Percentiles rank a stretch among this genome's conserved stretches.
phyloP scores from a whole-genome alignment of 2,797 vertebrate genomes.

The Lacerta viridis region DNA sequence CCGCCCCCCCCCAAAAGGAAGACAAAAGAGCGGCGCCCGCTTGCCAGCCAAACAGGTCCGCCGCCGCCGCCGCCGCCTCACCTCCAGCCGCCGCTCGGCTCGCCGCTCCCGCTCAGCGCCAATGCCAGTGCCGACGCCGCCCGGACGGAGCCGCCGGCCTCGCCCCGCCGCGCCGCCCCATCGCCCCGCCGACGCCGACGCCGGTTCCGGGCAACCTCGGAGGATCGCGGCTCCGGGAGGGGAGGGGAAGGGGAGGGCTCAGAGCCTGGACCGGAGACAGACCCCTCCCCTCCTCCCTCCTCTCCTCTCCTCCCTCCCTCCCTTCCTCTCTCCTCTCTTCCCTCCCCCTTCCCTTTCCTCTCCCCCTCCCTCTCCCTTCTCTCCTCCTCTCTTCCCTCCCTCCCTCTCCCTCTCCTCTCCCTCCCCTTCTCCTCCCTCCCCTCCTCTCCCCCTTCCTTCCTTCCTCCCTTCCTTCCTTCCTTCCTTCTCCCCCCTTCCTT shows the following conservation, averaged over 20 bases:
- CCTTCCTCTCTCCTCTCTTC: too few species aligned
- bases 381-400: too few species aligned
- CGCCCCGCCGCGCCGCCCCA: background rate
- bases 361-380: too few species aligned
- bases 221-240: background rate
- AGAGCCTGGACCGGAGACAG: background rate
- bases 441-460: background rate
- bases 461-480: too few species aligned
- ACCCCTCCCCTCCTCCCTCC: too few species aligned
- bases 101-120: background rate
- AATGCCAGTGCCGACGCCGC: background rate
- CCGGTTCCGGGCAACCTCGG: background rate
- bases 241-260: background rate
- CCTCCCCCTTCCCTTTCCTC: too few species aligned
- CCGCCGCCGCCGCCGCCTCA: background rate
- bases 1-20: background rate
- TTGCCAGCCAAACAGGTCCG: background rate
- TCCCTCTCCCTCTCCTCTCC: too few species aligned
- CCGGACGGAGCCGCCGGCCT: background rate
- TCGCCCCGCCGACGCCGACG: background rate
- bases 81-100: background rate
- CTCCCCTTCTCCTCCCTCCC: too few species aligned
- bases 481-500: too few species aligned
- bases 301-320: too few species aligned
- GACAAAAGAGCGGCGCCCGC: background rate